A percentile compares a stretch with the other conserved stretches of the same genome.
These are phyloP conservation scores for Pectinophora gossypiella DNA, from an alignment of 1,140 invertebrate genomes.

Conservation along the genomic window DNA sequence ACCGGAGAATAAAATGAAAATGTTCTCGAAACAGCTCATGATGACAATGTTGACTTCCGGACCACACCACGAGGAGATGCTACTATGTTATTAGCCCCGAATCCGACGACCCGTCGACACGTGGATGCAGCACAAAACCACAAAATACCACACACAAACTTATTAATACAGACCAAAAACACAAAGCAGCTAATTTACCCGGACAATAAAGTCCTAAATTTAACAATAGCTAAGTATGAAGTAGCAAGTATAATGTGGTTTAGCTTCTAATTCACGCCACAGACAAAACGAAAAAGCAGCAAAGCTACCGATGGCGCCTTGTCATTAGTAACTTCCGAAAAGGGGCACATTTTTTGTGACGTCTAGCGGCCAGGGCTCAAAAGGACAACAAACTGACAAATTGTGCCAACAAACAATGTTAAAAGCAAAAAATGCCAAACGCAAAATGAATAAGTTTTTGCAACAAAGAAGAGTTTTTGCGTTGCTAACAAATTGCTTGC, in stretches of 20 bases:
- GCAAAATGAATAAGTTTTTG: slow-evolving; percentile 20
- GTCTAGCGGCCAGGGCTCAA: slow-evolving; percentile 49
- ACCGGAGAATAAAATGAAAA: slow-evolving; percentile 33
- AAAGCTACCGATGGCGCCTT: slow-evolving; percentile 68
- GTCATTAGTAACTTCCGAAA: slow-evolving; percentile 70
- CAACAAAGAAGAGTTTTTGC: slow-evolving; percentile 27
- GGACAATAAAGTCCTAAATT: not conserved
- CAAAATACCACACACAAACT: slow-evolving; percentile 17
- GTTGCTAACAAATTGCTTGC: slow-evolving; percentile 19
- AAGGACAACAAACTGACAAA: slow-evolving; percentile 68
- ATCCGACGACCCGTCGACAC: slow-evolving; percentile 21
- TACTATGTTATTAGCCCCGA: slow-evolving; percentile 33
- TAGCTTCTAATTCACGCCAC: slow-evolving; percentile 37
- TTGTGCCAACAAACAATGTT: slow-evolving; percentile 54
- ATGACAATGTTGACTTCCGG: slow-evolving; percentile 54
- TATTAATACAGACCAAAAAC: slow-evolving; percentile 13
- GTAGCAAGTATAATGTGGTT: slow-evolving; percentile 7
- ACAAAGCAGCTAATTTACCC: not conserved
- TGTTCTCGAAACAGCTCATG: slow-evolving; percentile 31
- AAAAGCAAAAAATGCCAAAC: slow-evolving; percentile 30
- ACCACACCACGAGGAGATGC: slow-evolving; percentile 32
- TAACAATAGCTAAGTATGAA: not conserved
- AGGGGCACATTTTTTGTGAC: slow-evolving; percentile 47
- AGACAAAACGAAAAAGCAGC: slow-evolving; percentile 29
- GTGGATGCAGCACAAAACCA: slow-evolving; percentile 24